Evolutionary conservation across 2,888 invertebrate genomes (phyloP), one percentile per base, ranked within the genome.

Genomic region (Mythimna vitellina): DNA sequence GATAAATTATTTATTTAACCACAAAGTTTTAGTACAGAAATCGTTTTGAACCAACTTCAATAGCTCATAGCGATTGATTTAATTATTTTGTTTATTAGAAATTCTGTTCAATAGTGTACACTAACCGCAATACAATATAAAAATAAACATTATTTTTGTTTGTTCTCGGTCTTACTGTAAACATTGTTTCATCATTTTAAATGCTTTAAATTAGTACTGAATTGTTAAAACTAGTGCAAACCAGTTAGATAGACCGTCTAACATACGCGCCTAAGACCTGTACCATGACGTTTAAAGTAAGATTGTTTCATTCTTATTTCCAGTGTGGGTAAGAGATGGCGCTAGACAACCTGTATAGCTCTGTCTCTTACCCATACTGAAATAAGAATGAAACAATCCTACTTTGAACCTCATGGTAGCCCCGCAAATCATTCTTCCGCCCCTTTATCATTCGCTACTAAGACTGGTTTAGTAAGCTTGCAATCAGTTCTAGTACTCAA

Each of bases 401-500:
- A n/a, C n/a, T n/a, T n/a, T n/a, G n/a, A n/a, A n/a, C n/a, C n/a
- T n/a, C n/a, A n/a, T n/a, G n/a, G n/a, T n/a, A n/a, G n/a, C n/a
- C n/a, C n/a, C n/a, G n/a, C n/a, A n/a, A n/a, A n/a, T 56, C 35
- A 65, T 73, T 78, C 42, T 73, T 65, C 56, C 79, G 69, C 57
- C 53, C 25, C 1, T 65, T 74, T 75, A 63, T 76, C 67, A 38
- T 29, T 22, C 22, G 14, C 49, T 20, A 14, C 17, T 22, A 25
- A 49, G 29, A 74, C 65, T 54, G 29, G 61, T 73, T 78, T n/a
- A 25, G 14, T 9, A 32, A 14, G n/a, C 17, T 58, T 20, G 17
- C 14, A 38, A 57, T 51, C 17, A 25, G 7, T 60, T 46, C 25
- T 63, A 57, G 12, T 49, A 25, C 22, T 32, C 5, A 63, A 62